A percentile compares a stretch with the other conserved stretches of the same genome.
These are phyloP conservation scores for Pterocles orientalis DNA, from an alignment of 2,113 vertebrate genomes.

Conservation along the genomic window DNA sequence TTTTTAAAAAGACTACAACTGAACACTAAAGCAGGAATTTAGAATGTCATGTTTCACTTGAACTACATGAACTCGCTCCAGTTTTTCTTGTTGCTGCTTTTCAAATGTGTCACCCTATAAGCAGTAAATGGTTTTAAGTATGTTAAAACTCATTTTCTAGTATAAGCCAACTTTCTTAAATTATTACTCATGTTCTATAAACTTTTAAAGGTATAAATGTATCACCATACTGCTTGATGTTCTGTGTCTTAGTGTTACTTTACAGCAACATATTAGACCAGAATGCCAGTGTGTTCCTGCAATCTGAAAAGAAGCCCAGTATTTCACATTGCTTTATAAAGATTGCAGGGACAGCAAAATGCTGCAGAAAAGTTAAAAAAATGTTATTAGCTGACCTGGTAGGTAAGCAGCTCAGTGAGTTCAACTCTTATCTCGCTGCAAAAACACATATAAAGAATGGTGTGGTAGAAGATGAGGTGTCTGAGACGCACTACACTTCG, in stretches of 20 bases:
- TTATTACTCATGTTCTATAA: background rate
- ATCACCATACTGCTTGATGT: background rate
- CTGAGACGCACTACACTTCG: background rate
- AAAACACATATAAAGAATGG: background rate
- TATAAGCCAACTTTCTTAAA: background rate
- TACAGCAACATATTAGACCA: background rate
- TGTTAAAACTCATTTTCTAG: background rate
- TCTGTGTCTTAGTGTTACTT: background rate
- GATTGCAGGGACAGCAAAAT: background rate
- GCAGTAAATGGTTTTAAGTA: background rate
- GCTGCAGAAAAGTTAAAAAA: background rate
- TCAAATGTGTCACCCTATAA: background rate
- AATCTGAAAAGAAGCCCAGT: background rate
- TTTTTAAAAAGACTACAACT: background rate
- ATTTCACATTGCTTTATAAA: background rate
- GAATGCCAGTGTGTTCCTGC: background rate
- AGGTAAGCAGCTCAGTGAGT: background rate
- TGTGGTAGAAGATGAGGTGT: background rate
- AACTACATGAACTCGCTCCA: background rate
- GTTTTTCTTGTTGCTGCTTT: background rate
- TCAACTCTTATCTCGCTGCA: background rate
- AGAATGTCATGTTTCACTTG: background rate
- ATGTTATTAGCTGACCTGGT: rapidly evolving
- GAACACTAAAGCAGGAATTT: background rate
- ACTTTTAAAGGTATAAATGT: background rate